Evolutionary conservation across 2,888 invertebrate genomes (phyloP), one percentile per base, ranked within the genome.

Genomic region (Mimas tiliae): DNA sequence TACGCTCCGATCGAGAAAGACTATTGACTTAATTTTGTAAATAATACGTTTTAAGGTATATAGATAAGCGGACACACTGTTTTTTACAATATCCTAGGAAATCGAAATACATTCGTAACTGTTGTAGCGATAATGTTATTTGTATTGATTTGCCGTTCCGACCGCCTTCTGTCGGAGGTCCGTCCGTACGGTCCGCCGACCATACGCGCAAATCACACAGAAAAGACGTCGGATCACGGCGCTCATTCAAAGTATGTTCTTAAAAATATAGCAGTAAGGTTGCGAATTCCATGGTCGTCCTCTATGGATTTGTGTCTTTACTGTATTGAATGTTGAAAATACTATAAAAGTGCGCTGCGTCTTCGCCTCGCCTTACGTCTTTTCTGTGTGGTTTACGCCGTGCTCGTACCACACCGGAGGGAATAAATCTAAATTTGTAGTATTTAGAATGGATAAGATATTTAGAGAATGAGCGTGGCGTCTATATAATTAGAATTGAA

Each of bases 21-120:
- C 90, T 89, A 87, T 84, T 86, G 86, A 91, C 87, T 90, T 91
- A 87, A 91, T 89, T 88, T 89, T 93, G 91, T 93, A 91, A 82
- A 92, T 91, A 92, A 83, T 90, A 90, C 72, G 84, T 84, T 78
- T 72, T 91, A 90, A 92, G 91, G 77, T 87, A 85, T 75, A 79
- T 3, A 88, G 83, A 76, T 91, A 90, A 90, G 89, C 86, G 82
- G 85, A 90, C 87, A 90, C 90, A 90, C 90, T 88, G 91, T 93
- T 93, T 93, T 93, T 91, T 93, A 93, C 91, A 90, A 91, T 93
- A 93, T 91, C 84, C 81, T 92, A 92, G 86, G 83, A 88, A 88
- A 88, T 86, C 82, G 84, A 84, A 83, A 84, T 85, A 87, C 87
- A 86, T 86, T 86, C 87, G 85, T 90, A 89, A 91, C 89, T 91